Conservation (phyloP, 1,140 invertebrate genomes). For the Aphelenchoides fujianensis region DNA sequence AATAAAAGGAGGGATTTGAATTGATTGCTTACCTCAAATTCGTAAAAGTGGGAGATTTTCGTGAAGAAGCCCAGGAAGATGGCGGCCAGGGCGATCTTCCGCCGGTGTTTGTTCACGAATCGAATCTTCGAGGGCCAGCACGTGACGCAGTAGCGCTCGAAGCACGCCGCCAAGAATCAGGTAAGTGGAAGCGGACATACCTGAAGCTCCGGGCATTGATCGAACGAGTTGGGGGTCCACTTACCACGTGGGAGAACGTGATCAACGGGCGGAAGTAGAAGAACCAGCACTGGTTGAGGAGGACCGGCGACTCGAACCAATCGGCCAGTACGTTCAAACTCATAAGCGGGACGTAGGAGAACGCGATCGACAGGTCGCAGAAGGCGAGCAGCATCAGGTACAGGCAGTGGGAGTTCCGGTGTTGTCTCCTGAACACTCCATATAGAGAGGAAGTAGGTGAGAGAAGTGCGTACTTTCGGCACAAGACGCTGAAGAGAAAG, state of each 20-base stretch:
- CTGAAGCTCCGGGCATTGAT: too few relatives aligned
- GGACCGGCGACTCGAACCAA: conserved; percentile 44
- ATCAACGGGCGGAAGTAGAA: conserved; percentile 46
- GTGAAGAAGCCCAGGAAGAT: conserved; percentile 50
- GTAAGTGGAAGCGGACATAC: conserved; percentile 56
- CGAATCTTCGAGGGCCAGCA: conserved; percentile 28
- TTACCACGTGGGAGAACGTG: conserved; percentile 58
- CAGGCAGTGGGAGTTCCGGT: conserved; percentile 51
- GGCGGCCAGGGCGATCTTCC: conserved; percentile 41
- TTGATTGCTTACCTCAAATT: conserved; percentile 48
- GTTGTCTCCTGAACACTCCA: conserved; percentile 44
- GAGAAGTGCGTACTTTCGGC: not conserved
- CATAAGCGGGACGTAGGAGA: conserved; percentile 56
- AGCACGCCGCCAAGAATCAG: conserved; percentile 54
- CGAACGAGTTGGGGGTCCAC: too few relatives aligned
- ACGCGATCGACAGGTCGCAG: conserved; percentile 51
- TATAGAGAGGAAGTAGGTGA: too few relatives aligned
- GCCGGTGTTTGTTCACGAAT: conserved; percentile 40
- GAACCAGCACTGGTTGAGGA: conserved; percentile 49
- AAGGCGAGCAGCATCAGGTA: conserved; percentile 53
- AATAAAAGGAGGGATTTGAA: too few relatives aligned
- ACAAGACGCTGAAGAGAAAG: conserved; percentile 23
- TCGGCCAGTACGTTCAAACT: conserved; percentile 51
- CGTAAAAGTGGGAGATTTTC: conserved; percentile 43
- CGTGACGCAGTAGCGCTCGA: conserved; percentile 53